Percentiles rank a stretch among this genome's conserved stretches.
These are phyloP conservation scores for Suillia variegata DNA, from an alignment of 2,888 invertebrate species.

Conservation along the genomic window DNA sequence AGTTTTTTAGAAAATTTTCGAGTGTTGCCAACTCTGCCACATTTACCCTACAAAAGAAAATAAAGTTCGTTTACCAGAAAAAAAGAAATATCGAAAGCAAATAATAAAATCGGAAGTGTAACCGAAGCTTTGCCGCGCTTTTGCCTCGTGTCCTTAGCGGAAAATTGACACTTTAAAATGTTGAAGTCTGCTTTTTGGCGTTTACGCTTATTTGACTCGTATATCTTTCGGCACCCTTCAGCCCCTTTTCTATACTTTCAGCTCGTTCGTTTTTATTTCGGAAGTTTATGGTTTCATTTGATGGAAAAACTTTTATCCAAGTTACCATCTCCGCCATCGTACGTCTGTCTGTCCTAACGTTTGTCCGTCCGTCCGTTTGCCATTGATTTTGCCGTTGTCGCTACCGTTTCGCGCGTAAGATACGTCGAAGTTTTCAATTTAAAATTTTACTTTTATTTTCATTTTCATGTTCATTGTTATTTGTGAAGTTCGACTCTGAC, in stretches of 20 bases:
- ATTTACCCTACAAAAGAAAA: no score
- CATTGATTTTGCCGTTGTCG: conserved; percentile 21
- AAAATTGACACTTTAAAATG: conserved; percentile 58
- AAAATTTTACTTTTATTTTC: conserved; percentile 28
- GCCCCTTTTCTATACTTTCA: background rate
- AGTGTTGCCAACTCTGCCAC: no score
- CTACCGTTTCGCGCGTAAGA: conserved; percentile 12
- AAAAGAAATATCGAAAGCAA: no score
- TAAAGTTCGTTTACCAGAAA: no score
- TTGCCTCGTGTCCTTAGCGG: conserved; percentile 40
- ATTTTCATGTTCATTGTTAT: conserved; percentile 45
- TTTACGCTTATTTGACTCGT: conserved; percentile 34
- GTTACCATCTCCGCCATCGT: conserved; percentile 23
- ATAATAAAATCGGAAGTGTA: background rate
- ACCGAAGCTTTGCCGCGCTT: background rate
- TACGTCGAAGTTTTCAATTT: conserved; percentile 27
- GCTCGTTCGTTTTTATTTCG: background rate
- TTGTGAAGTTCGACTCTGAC: conserved; percentile 15
- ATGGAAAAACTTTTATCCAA: conserved; percentile 48
- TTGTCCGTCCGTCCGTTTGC: conserved; percentile 11
- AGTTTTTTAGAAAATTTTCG: no score
- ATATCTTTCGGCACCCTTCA: background rate
- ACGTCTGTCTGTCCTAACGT: conserved; percentile 29
- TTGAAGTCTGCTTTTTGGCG: conserved; percentile 50
- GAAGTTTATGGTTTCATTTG: conserved; percentile 37